A percentile compares a stretch with the other conserved stretches of the same genome.
Conservation (phyloP, 1,140 invertebrate species). For the Heterodera schachtii region DNA sequence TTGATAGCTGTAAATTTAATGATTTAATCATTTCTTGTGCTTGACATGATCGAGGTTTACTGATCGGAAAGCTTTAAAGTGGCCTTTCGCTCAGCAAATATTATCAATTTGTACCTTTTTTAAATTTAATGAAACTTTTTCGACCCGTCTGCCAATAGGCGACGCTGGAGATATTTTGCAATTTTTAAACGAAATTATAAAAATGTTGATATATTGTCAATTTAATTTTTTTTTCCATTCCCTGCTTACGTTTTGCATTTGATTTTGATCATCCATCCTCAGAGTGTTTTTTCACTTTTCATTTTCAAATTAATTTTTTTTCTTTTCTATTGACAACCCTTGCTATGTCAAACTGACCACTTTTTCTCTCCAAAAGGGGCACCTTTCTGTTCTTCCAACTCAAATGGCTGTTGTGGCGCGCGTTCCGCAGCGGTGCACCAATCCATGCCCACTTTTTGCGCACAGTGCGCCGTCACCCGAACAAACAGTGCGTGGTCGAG, state of each 20-base stretch:
- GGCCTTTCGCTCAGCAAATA: too few relatives aligned
- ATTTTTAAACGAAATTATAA: too few relatives aligned
- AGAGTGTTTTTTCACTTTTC: neutral
- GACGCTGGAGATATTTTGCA: too few relatives aligned
- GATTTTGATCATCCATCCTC: too few relatives aligned
- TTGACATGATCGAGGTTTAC: too few relatives aligned
- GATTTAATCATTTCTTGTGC: too few relatives aligned
- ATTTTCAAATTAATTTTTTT: neutral
- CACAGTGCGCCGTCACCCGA: constrained; percentile 33
- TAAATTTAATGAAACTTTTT: neutral
- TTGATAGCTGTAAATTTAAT: too few relatives aligned
- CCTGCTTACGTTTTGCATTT: neutral
- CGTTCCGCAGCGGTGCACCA: constrained; percentile 34
- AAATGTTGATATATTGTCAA: too few relatives aligned
- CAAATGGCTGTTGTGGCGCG: constrained; percentile 36
- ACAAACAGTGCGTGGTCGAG: constrained; percentile 50
- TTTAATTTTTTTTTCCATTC: too few relatives aligned
- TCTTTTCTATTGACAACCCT: neutral
- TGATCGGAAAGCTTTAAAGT: too few relatives aligned
- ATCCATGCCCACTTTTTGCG: constrained; percentile 42
- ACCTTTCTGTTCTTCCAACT: constrained; percentile 34
- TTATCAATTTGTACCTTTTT: too few relatives aligned
- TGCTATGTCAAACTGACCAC: constrained; percentile 12
- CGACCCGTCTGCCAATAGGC: too few relatives aligned
- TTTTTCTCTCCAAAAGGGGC: constrained; percentile 11